Conservation (phyloP, 2,113 vertebrate genomes). For the Panurus biarmicus region DNA sequence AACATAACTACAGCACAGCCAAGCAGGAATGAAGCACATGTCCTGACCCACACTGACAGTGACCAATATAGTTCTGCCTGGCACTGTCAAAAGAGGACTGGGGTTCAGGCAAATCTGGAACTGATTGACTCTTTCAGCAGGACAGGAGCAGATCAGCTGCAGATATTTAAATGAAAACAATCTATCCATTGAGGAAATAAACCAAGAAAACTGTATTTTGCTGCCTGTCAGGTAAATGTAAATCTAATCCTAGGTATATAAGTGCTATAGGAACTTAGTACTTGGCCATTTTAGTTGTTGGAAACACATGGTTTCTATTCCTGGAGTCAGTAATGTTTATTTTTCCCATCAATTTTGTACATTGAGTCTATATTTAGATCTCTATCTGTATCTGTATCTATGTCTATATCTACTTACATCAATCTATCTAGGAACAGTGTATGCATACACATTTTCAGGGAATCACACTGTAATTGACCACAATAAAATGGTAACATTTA, state of each 20-base stretch:
- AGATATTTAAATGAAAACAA: background rate
- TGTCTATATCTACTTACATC: background rate
- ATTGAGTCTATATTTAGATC: background rate
- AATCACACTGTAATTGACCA: background rate
- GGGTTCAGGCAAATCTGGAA: background rate
- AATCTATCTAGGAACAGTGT: background rate
- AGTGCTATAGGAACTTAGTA: background rate
- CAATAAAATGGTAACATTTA: background rate
- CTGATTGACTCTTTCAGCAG: background rate
- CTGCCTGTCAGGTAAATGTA: background rate
- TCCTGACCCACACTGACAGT: rapidly evolving
- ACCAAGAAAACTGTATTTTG: background rate
- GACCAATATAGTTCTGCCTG: rapidly evolving
- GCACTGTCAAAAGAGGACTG: background rate
- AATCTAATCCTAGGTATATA: background rate
- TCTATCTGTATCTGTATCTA: background rate
- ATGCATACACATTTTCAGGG: background rate
- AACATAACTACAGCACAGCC: background rate
- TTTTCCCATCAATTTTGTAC: background rate
- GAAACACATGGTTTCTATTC: background rate
- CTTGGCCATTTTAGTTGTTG: background rate
- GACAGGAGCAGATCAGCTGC: background rate
- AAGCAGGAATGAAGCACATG: rapidly evolving
- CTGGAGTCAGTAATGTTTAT: background rate
- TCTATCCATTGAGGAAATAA: background rate